A percentile compares a stretch with the other conserved stretches of the same genome.
Evolutionary conservation across 1,140 invertebrate genomes (phyloP).

Genomic region (Drosophila pachea): DNA sequence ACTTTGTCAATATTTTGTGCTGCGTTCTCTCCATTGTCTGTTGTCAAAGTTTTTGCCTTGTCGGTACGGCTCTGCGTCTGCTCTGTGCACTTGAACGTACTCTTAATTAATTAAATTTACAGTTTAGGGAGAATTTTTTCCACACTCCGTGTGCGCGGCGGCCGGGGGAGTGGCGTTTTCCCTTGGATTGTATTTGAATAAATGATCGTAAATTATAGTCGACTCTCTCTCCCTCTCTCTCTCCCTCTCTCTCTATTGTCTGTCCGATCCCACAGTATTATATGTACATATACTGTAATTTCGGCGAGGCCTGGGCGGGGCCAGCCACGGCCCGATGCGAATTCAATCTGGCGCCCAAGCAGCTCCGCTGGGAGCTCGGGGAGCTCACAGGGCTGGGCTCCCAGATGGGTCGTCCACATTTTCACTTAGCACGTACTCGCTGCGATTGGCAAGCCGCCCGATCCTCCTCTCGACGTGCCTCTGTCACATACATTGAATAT

Average conservation of each 20-base stretch:
- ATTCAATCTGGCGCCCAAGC: background rate
- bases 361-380: conserved; percentile 7
- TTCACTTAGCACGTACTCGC: conserved; percentile 35
- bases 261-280: conserved; percentile 8
- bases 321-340: no score
- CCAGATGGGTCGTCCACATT: conserved; percentile 32
- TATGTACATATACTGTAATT: conserved; percentile 22
- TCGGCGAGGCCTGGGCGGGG: background rate
- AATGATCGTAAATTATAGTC: conserved; percentile 28
- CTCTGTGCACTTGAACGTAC: conserved; percentile 36
- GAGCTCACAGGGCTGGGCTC: conserved; percentile 27
- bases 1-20: conserved; percentile 41
- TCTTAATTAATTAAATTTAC: conserved; percentile 54
- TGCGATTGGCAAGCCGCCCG: background rate
- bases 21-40: conserved; percentile 39
- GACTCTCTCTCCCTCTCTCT: conserved; percentile 4
- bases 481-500: conserved; percentile 33
- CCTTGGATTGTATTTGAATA: conserved; percentile 19
- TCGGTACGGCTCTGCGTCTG: background rate
- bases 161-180: conserved; percentile 20
- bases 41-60: conserved; percentile 33
- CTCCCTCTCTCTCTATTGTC: conserved; percentile 30
- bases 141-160: conserved; percentile 8
- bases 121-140: conserved; percentile 22
- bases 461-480: background rate